Evolutionary conservation across 2,888 invertebrate genomes (phyloP), one percentile per base, ranked within the genome.

Genomic region (Drosophila aldrichi): DNA sequence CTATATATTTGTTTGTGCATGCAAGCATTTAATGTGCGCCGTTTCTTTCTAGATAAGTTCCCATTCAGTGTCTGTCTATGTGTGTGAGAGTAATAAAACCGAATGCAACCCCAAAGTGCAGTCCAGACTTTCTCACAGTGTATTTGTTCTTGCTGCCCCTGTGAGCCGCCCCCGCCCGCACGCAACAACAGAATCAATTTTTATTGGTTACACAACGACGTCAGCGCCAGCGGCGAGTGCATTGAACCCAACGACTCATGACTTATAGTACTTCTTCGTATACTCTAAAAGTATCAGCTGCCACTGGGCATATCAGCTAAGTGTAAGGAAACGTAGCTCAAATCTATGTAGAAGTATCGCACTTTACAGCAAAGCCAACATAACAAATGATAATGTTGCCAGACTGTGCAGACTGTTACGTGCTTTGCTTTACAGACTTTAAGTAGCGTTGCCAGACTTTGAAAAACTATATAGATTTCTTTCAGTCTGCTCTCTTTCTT

Each of bases 161-260:
- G 51, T 6, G n/a, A n/a, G 29, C 29, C 25, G n/a, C 46, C 38
- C 32, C 49, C 60, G 72, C 78, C 70, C 76, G 64, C 81, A 69
- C 74, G 71, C 78, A 83, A 78, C 78, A 83, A 76, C 73, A 83
- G 83, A 84, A 84, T 84, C 83, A 84, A 84, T 84, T 77, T 83
- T 85, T 84, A 84, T 84, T 85, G 83, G 83, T 84, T 84, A 85
- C 83, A 85, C 86, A 84, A 84, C 86, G 71, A 52, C 77, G 69
- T 66, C 74, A 75, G 74, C 82, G 72, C 69, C 70, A 69, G 68
- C 38, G 68, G 52, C 60, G 57, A 83, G 83, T 84, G 67, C 83
- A 85, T 80, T 84, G 86, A 84, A 81, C 83, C 67, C 74, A 61
- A 38, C 67, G 68, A 70, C 76, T 67, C 73, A 76, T 85, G 80